Evolutionary conservation across 1,140 invertebrate species (phyloP).

Genomic region (Yoshiicerus persimilis): DNA sequence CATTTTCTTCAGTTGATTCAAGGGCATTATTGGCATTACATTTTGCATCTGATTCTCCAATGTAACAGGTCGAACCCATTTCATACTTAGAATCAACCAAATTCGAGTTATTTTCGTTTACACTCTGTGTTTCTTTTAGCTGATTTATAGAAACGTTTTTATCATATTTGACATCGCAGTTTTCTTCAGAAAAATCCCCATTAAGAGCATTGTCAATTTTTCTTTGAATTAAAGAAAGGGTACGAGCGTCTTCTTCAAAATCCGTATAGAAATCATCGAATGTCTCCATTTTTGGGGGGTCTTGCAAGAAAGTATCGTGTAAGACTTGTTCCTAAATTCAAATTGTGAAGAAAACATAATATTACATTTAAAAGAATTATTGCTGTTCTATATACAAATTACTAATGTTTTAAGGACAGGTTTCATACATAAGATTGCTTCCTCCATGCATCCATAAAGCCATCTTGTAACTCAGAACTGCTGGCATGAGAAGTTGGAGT

Average conservation of each 20-base stretch:
- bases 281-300: background rate
- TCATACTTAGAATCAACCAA: background rate
- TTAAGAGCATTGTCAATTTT: background rate
- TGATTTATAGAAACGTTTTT: background rate
- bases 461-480: background rate
- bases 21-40: background rate
- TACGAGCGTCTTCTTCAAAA: background rate
- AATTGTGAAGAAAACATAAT: background rate
- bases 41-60: background rate
- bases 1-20: background rate
- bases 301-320: background rate
- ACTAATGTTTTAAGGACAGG: background rate
- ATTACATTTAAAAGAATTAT: background rate
- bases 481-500: background rate
- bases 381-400: background rate
- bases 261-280: background rate
- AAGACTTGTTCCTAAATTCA: background rate
- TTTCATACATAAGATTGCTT: background rate
- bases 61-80: background rate
- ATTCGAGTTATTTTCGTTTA: background rate
- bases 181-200: background rate
- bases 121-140: background rate
- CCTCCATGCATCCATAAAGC: background rate
- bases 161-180: background rate
- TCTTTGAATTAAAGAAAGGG: background rate